phyloP scores from a whole-genome alignment of 37 sponge, comb jelly and placozoan genomes.

The Agelas oroides region DNA sequence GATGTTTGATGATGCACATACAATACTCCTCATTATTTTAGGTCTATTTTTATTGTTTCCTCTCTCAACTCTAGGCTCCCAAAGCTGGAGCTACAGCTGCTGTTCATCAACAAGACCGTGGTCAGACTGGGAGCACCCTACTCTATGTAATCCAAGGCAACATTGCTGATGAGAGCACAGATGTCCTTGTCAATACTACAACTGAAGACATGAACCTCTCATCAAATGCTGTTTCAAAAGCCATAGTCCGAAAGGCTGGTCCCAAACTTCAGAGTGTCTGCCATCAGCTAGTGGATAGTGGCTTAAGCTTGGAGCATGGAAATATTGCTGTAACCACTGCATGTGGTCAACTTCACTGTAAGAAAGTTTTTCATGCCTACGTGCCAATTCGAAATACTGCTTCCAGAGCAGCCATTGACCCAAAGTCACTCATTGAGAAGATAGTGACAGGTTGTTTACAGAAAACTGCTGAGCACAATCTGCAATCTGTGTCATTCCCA shows the following conservation, averaged over 20 bases:
- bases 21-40: too few relatives aligned
- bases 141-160: constrained; percentile 18
- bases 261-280: constrained; percentile 25
- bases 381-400: not conserved
- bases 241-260: constrained; percentile 50
- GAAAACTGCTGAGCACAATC: constrained; percentile 25
- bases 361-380: constrained; percentile 53
- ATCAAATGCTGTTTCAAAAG: constrained; percentile 10
- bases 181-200: constrained; percentile 66
- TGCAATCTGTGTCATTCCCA: constrained; percentile 38
- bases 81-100: too few relatives aligned
- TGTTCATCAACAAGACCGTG: too few relatives aligned
- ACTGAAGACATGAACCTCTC: constrained; percentile 23
- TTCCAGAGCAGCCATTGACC: not conserved
- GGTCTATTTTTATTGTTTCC: too few relatives aligned
- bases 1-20: too few relatives aligned
- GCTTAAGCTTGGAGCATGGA: constrained; percentile 18
- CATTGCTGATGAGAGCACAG: constrained; percentile 43
- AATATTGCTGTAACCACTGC: constrained; percentile 11
- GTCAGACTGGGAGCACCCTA: not conserved
- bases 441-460: constrained; percentile 29
- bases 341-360: constrained; percentile 51
- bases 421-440: not conserved
- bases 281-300: constrained; percentile 2
- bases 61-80: too few relatives aligned